Base-by-base conservation (phyloP, 2,888 invertebrate genomes). In the Acanthosepion lycidas region DNA sequence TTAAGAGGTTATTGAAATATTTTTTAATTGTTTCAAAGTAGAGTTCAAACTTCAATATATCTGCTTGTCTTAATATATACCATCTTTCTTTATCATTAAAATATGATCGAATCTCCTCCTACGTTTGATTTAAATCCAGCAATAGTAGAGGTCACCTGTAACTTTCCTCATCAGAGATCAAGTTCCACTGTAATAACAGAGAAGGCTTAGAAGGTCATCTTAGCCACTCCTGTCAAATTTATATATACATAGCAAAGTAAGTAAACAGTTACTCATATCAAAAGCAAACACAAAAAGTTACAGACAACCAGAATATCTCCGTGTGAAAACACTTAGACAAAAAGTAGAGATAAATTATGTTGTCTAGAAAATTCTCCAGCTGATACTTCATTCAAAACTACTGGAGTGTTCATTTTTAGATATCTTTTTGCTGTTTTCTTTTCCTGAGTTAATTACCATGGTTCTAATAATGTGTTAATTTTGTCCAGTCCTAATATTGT, bases 201-300 rank as follows among this genome's bases (percentile, higher is more conserved):
- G n/a, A 78, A 78, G 78, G 18, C 78, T n/a, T 78, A n/a, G n/a
- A 33, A n/a, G 33, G 78, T n/a, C n/a, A 33, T 78, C n/a, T n/a
- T 78, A n/a, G 33, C n/a, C n/a, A 78, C n/a, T n/a, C n/a, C 78
- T 33, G n/a, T 12, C 78, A n/a, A 78, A 78, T n/a, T 78, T n/a
- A 78, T 78, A 78, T 78, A n/a, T n/a, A 78, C 78, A 78, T 78
- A 78, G n/a, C 78, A 78, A 78, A 33, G n/a, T 78, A 78, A 78
- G 78, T 78, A 78, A 78, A 78, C 78, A 78, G 78, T 78, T 78
- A 78, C 78, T 78, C 78, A 78, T 78, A 78, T 78, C 78, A 78
- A 9, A 33, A 78, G 78, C 78, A 78, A 78, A 78, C n/a, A 78
- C 33, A 33, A 78, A 78, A 78, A 78, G 78, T 33, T 78, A 78